Base-by-base conservation (phyloP, 2,113 vertebrate genomes). In the Neogobius melanostomus region DNA sequence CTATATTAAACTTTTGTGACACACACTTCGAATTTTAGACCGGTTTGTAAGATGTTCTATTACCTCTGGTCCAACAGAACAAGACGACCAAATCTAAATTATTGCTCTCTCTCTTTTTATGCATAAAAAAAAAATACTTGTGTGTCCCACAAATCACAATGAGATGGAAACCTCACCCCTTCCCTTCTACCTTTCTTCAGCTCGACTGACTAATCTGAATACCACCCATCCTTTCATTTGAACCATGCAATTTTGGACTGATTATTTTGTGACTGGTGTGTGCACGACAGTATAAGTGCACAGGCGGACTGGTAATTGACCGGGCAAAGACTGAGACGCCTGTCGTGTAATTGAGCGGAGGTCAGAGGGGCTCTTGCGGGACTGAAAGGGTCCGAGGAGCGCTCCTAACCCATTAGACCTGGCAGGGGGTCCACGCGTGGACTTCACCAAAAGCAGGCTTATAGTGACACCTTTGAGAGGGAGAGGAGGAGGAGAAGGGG, bases 291-390 rank as follows among this genome's bases (percentile, higher is more conserved):
- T 88, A 56, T 56, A 92, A 91, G 91, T 88, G 90, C 70, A 83
- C 86, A 85, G 87, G 79, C 82, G 76, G 81, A 79, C 77, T 86
- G 80, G 88, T 91, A 93, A 93, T 92, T 92, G 90, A 87, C 88
- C 84, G 85, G 82, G 85, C 85, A 84, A 87, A 89, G 88, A 81
- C 86, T 71, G 85, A 90, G 89, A 86, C 82, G 88, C 91, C 89
- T 83, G 88, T 79, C 78, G 88, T 85, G 91, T 90, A 92, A 91
- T 90, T 91, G 90, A 89, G 82, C 75, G 63, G 87, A 71, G 79
- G 81, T 61, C 75, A 66, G 79, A 85, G 79, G 77, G 82, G 77
- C 79, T 81, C 79, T 77, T 48, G 82, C 62, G 60, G 72, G 75
- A 85, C 88, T 91, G 91, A 92, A 92, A 89, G 88, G 83, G 81